Conservation (phyloP, 2,797 vertebrate genomes). For the Platalea minor region DNA sequence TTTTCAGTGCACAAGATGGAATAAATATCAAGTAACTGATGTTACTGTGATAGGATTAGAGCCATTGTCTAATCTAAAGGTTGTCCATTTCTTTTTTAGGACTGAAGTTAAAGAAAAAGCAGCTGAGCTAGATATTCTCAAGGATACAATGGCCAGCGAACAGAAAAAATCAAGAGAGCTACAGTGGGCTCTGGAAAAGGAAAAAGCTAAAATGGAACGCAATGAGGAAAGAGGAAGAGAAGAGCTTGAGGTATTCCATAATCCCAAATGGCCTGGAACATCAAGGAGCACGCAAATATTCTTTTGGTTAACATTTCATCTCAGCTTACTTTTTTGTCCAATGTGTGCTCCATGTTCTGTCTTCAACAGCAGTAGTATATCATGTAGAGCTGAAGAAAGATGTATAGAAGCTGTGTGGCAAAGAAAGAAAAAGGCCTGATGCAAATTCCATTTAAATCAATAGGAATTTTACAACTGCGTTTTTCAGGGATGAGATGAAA, state of each 20-base stretch:
- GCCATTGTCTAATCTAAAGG: background rate
- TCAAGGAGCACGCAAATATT: background rate
- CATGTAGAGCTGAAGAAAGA: background rate
- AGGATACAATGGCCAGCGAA: constrained; percentile 83
- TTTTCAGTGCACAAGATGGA: background rate
- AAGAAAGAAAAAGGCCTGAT: background rate
- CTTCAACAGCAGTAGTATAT: background rate
- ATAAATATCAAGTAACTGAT: background rate
- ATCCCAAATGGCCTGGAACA: background rate
- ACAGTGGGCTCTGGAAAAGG: constrained; percentile 90
- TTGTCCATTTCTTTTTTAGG: constrained; percentile 69
- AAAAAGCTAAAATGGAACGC: constrained; percentile 80
- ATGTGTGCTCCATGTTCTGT: background rate
- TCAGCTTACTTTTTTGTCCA: background rate
- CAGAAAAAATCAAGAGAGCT: constrained; percentile 86
- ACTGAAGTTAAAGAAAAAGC: constrained; percentile 86
- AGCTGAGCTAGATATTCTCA: constrained; percentile 82
- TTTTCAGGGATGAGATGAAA: background rate
- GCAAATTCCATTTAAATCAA: background rate
- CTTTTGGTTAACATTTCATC: background rate
- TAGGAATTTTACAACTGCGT: background rate
- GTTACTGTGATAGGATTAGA: background rate
- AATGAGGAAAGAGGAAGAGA: constrained; percentile 83
- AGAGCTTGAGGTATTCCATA: constrained; percentile 85
- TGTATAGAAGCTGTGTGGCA: background rate